Evolutionary conservation across 1,140 invertebrate genomes (phyloP).

Genomic region (Hypsibius dujardini): DNA sequence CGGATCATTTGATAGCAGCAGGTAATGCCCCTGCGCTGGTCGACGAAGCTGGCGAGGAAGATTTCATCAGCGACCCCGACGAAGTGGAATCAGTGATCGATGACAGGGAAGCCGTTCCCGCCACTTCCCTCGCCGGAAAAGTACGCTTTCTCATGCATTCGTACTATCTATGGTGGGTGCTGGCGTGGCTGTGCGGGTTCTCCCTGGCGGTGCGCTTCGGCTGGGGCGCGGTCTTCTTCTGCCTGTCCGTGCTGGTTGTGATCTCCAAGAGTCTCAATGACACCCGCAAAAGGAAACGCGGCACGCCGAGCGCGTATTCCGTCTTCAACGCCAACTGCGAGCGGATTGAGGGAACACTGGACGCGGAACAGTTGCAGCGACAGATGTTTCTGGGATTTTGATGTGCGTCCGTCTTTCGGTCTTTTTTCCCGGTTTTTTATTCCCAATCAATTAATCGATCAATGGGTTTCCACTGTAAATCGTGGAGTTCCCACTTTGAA

Average conservation of each 20-base stretch:
- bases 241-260: not conserved
- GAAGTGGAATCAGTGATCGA: not conserved
- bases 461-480: too few species aligned
- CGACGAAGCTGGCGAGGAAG: not conserved
- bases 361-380: constrained; percentile 79
- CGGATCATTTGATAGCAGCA: not conserved
- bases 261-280: not conserved
- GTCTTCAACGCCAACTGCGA: constrained; percentile 89
- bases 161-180: not conserved
- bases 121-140: not conserved
- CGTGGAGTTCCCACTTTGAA: too few species aligned
- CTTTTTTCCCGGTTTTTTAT: too few species aligned
- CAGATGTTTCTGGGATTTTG: constrained; percentile 40
- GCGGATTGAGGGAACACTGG: constrained; percentile 74
- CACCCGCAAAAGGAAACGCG: constrained; percentile 33
- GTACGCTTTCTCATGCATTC: not conserved
- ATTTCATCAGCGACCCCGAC: not conserved
- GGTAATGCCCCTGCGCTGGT: not conserved
- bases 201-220: not conserved
- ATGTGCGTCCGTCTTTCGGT: not conserved
- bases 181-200: constrained; percentile 8
- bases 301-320: constrained; percentile 82
- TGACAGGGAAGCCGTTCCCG: not conserved
- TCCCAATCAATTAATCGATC: too few species aligned
- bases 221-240: constrained; percentile 3